These are phyloP conservation scores for Drepana falcataria DNA, from an alignment of 2,888 invertebrate species.

Conservation along the genomic window DNA sequence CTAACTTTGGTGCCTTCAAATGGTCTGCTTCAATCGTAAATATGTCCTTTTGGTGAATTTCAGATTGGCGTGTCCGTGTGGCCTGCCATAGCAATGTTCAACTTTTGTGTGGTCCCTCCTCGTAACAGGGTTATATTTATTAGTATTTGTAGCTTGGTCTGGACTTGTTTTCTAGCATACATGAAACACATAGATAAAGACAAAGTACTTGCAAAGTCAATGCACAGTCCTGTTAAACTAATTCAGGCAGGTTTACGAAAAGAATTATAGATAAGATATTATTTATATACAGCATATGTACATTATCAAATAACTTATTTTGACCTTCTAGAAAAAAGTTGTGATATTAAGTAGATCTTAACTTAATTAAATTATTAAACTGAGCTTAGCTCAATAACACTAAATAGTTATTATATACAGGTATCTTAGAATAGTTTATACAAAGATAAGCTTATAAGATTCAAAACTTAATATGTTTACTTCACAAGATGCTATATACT, in stretches of 20 bases:
- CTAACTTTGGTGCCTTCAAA: too few relatives aligned
- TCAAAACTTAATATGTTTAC: too few relatives aligned
- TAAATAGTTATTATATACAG: too few relatives aligned
- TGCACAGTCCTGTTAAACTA: constrained; percentile 29
- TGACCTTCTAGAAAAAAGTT: not conserved
- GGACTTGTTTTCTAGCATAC: constrained; percentile 89
- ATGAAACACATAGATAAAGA: constrained; percentile 83
- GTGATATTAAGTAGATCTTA: not conserved
- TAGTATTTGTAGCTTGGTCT: constrained; percentile 85
- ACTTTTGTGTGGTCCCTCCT: constrained; percentile 85
- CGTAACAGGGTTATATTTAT: constrained; percentile 87
- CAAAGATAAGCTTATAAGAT: too few relatives aligned
- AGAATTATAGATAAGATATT: not conserved
- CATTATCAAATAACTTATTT: not conserved
- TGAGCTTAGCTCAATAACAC: too few relatives aligned
- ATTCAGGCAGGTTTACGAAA: constrained; percentile 31
- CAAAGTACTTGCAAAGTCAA: constrained; percentile 31
- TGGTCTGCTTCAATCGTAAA: too few relatives aligned
- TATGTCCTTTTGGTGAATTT: constrained; percentile 15
- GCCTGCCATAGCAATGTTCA: constrained; percentile 86
- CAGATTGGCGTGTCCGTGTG: constrained; percentile 86
- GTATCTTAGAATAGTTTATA: too few relatives aligned
- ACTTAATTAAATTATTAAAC: too few relatives aligned
- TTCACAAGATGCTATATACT: too few relatives aligned
- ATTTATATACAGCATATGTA: not conserved